Conservation (phyloP, 2,888 invertebrate species). For the Gryllus longicercus region DNA sequence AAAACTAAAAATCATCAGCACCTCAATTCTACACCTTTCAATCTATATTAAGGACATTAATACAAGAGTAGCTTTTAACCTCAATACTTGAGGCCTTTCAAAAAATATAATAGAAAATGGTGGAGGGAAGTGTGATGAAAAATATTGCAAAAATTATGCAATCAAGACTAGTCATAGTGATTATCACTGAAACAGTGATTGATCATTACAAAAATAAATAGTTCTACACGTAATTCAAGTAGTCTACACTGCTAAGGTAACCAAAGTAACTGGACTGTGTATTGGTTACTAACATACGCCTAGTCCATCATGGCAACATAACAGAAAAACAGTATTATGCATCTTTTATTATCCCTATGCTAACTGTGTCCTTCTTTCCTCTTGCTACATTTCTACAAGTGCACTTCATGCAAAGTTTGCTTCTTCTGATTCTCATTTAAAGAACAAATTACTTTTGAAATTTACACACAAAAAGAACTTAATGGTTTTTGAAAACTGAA, state of each 20-base stretch:
- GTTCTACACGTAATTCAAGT: conserved; percentile 21
- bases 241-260: conserved; percentile 29
- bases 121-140: neutral
- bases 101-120: conserved; percentile 28
- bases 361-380: conserved; percentile 32
- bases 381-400: conserved; percentile 20
- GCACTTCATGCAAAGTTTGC: conserved; percentile 1
- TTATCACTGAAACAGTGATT: conserved; percentile 30
- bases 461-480: too few species aligned
- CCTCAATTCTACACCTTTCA: conserved; percentile 7
- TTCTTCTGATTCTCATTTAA: neutral
- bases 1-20: neutral
- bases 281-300: neutral
- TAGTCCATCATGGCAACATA: conserved; percentile 22
- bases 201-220: conserved; percentile 34
- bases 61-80: conserved; percentile 1
- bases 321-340: conserved; percentile 23
- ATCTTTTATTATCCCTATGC: neutral
- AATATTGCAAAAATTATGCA: conserved; percentile 32
- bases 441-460: too few species aligned
- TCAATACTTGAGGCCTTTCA: conserved; percentile 22
- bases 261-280: conserved; percentile 27
- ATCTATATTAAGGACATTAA: neutral
- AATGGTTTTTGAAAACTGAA: too few species aligned
- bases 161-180: conserved; percentile 35